A percentile compares a stretch with the other conserved stretches of the same genome.
phyloP scores from a whole-genome alignment of 2,797 vertebrate genomes.

The Melanotaenia trifasciata region DNA sequence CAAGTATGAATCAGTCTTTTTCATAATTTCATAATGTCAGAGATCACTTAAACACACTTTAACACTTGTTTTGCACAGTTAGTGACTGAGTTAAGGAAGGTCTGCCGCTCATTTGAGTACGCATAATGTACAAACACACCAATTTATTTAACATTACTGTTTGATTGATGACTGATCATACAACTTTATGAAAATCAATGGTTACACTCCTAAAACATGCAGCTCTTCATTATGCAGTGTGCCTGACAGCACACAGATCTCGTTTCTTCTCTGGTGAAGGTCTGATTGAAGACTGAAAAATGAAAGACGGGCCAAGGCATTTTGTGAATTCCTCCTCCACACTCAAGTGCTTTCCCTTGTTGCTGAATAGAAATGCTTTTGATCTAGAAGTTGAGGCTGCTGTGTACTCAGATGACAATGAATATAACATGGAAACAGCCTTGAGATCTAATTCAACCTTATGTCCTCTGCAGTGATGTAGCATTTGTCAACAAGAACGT shows the following conservation, averaged over 20 bases:
- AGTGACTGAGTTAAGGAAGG: background rate
- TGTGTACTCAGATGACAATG: constrained; percentile 78
- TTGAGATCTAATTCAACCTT: constrained; percentile 65
- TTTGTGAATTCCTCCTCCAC: constrained; percentile 71
- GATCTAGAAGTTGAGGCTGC: constrained; percentile 79
- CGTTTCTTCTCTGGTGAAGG: constrained; percentile 57
- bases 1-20: constrained; percentile 17
- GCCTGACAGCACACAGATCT: constrained; percentile 31
- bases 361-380: constrained; percentile 79
- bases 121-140: background rate
- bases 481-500: constrained; percentile 60
- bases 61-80: constrained; percentile 16
- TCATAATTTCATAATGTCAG: constrained; percentile 32
- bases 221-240: constrained; percentile 16
- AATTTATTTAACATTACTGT: constrained; percentile 35
- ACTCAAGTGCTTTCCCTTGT: constrained; percentile 75
- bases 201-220: constrained; percentile 26
- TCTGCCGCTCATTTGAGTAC: constrained; percentile 9
- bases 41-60: constrained; percentile 25
- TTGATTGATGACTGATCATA: constrained; percentile 41
- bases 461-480: constrained; percentile 59
- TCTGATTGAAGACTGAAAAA: constrained; percentile 66
- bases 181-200: constrained; percentile 20
- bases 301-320: constrained; percentile 70
- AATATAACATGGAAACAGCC: constrained; percentile 82